Evolutionary conservation across 2,888 invertebrate genomes (phyloP), one percentile per base, ranked within the genome.

Genomic region (Margaritifera margaritifera): DNA sequence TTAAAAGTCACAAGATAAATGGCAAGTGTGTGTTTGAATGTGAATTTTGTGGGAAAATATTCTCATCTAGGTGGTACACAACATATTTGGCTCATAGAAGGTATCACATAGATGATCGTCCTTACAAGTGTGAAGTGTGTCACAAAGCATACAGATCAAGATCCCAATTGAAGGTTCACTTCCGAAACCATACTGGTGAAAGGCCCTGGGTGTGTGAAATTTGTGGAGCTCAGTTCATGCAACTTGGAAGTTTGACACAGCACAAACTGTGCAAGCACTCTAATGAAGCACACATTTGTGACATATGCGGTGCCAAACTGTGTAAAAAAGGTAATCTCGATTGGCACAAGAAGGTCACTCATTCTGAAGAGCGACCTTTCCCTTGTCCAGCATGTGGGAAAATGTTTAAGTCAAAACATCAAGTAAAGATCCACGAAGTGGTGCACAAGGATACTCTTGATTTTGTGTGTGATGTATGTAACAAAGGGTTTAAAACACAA

Each of bases 371-470:
- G 11, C 64, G 61, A 54, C 74, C 76, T 18, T 78, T 67, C 55
- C 57, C 67, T 20, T 78, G 78, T 65, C 65, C 71, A 66, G 64
- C 72, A 6, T 79, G 79, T 66, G 71, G 69, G 6, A 77, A 77
- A 60, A 63, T 71, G 25, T 79, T 79, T 56, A 75, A 69, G 65
- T 71, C 75, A 22, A 68, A 71, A 58, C 69, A 72, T 59, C 60
- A 67, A 24, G 56, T 74, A 27, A 60, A 69, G n/a, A 63, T 63
- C 27, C 78, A 78, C 64, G 70, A 66, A 20, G 67, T 67, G 56
- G 67, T 74, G 19, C 78, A 78, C 57, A 42, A 52, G 15, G 67
- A 73, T 31, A 62, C 27, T 18, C 70, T 57, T 57, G 66, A 71
- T 27, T 78, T 54, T 57, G 65, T 67, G 57, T 78, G 78, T 66